Conservation (phyloP, 2,113 vertebrate genomes). For the Salvelinus sp. region DNA sequence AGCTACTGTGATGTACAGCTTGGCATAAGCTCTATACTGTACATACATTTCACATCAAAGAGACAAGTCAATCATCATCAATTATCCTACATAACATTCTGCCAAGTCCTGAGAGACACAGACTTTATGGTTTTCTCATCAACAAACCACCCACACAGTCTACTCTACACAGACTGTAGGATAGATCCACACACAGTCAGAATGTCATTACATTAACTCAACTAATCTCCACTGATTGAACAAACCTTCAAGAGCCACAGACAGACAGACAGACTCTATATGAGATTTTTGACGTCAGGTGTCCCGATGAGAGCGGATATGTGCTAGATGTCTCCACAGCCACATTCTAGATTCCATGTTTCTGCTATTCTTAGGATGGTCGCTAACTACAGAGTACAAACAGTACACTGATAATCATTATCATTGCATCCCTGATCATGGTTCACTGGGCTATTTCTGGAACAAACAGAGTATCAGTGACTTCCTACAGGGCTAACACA, state of each 20-base stretch:
- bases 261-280: neutral
- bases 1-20: too few species aligned
- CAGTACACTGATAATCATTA: neutral
- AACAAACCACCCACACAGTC: too few species aligned
- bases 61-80: too few species aligned
- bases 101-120: too few species aligned
- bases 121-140: too few species aligned
- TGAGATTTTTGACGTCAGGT: neutral
- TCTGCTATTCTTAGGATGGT: neutral
- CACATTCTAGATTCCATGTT: neutral
- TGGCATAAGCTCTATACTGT: too few species aligned
- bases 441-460: conserved; percentile 18
- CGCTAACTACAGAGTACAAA: neutral
- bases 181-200: too few species aligned
- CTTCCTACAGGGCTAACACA: neutral
- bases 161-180: too few species aligned
- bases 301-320: neutral
- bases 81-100: too few species aligned
- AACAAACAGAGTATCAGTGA: neutral
- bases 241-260: neutral
- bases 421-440: conserved; percentile 1
- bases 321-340: neutral
- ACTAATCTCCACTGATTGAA: neutral
- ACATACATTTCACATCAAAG: too few species aligned
- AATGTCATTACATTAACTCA: neutral